Conservation (phyloP, 2,797 vertebrate species). For the Leucoraja ocellata region DNA sequence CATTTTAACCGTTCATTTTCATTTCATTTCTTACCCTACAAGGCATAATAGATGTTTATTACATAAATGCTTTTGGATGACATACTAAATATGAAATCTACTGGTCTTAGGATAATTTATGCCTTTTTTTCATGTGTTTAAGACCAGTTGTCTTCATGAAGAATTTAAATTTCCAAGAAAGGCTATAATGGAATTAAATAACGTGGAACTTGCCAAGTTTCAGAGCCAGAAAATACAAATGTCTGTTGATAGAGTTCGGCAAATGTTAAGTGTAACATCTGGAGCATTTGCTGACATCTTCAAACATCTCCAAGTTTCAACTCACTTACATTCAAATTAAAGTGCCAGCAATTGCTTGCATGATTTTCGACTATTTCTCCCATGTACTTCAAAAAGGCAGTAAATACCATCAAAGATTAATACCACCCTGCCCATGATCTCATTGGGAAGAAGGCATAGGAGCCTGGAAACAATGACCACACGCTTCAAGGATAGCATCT, state of each 20-base stretch:
- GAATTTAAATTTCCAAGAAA: conserved; percentile 6
- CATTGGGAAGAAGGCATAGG: too few relatives aligned
- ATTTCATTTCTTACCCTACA: background rate
- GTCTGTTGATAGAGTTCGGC: background rate
- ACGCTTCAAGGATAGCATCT: too few relatives aligned
- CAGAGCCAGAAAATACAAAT: background rate
- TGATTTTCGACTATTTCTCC: background rate
- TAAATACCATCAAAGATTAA: too few relatives aligned
- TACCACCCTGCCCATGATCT: background rate
- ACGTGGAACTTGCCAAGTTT: background rate
- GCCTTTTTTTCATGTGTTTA: background rate
- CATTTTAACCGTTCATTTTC: background rate
- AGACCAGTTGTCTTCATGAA: background rate
- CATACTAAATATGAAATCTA: background rate
- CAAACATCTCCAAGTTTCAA: background rate
- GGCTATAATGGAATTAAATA: background rate
- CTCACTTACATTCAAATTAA: background rate
- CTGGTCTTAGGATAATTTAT: background rate
- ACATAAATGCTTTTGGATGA: conserved; percentile 1
- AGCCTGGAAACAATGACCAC: too few relatives aligned
- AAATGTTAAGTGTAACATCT: background rate
- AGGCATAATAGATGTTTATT: background rate
- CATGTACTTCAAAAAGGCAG: background rate
- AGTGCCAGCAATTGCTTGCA: background rate
- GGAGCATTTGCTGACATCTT: background rate